phyloP scores from a whole-genome alignment of 2,797 vertebrate genomes.

The Glossophaga mutica region DNA sequence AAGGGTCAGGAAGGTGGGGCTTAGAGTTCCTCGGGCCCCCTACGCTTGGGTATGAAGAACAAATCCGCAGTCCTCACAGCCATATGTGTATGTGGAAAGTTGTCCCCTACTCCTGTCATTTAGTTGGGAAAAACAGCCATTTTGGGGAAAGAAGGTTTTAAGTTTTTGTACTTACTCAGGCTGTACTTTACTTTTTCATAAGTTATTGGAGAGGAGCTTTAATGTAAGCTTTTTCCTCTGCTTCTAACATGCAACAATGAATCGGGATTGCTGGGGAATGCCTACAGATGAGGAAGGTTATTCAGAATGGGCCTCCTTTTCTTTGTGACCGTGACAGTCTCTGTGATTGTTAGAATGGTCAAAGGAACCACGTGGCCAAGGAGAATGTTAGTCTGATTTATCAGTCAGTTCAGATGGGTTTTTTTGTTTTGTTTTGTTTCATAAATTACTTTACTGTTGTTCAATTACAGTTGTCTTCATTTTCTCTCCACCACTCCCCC shows the following conservation, averaged over 20 bases:
- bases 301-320: background rate
- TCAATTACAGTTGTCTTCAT: too few species aligned
- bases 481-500: too few species aligned
- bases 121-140: background rate
- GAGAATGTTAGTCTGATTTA: background rate
- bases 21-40: background rate
- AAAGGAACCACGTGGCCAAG: background rate
- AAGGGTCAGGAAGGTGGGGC: background rate
- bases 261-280: background rate
- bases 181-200: background rate
- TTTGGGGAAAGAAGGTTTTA: background rate
- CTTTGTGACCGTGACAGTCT: background rate
- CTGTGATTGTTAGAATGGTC: background rate
- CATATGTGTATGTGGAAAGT: background rate
- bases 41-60: background rate
- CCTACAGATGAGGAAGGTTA: background rate
- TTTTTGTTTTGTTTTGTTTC: too few species aligned
- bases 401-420: background rate
- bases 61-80: background rate
- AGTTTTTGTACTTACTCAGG: background rate
- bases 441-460: too few species aligned
- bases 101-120: background rate
- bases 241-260: background rate
- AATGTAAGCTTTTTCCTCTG: background rate
- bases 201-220: background rate